Conservation (phyloP, 2,113 vertebrate genomes). For the Campylorhamphus procurvoides region DNA sequence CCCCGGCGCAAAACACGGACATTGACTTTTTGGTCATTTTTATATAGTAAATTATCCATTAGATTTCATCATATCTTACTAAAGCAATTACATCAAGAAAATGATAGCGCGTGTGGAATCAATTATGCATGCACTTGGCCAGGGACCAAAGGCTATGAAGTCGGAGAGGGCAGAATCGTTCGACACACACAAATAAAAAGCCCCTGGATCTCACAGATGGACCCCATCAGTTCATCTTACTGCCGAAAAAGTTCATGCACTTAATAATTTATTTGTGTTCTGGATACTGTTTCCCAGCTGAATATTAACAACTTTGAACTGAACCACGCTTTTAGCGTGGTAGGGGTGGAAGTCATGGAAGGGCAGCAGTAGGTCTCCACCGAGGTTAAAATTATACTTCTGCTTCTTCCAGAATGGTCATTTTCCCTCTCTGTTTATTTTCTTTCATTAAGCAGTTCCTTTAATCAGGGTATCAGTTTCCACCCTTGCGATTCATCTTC, state of each 20-base stretch:
- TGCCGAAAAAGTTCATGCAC: constrained; percentile 99
- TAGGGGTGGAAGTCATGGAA: constrained; percentile 83
- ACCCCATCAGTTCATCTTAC: constrained; percentile 99
- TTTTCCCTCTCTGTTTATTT: constrained; percentile 80
- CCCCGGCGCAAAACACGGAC: constrained; percentile 19
- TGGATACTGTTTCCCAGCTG: constrained; percentile 99
- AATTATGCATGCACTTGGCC: constrained; percentile 99
- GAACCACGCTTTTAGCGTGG: constrained; percentile 90
- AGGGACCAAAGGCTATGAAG: constrained; percentile 93
- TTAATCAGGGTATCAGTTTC: constrained; percentile 85
- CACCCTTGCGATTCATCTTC: constrained; percentile 72
- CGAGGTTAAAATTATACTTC: constrained; percentile 77
- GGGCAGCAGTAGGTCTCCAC: constrained; percentile 81
- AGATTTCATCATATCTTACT: constrained; percentile 99
- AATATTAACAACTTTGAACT: constrained; percentile 99
- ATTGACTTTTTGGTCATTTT: constrained; percentile 86
- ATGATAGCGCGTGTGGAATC: constrained; percentile 95
- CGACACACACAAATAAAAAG: constrained; percentile 87
- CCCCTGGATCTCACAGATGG: constrained; percentile 93
- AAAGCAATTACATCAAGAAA: constrained; percentile 99
- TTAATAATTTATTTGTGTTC: constrained; percentile 99
- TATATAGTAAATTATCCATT: constrained; percentile 94
- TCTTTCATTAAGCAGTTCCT: constrained; percentile 87
- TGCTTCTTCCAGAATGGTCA: constrained; percentile 74
- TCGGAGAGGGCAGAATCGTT: constrained; percentile 88